These are phyloP conservation scores for Xiphias gladius DNA, from an alignment of 2,113 vertebrate species.

Conservation along the genomic window DNA sequence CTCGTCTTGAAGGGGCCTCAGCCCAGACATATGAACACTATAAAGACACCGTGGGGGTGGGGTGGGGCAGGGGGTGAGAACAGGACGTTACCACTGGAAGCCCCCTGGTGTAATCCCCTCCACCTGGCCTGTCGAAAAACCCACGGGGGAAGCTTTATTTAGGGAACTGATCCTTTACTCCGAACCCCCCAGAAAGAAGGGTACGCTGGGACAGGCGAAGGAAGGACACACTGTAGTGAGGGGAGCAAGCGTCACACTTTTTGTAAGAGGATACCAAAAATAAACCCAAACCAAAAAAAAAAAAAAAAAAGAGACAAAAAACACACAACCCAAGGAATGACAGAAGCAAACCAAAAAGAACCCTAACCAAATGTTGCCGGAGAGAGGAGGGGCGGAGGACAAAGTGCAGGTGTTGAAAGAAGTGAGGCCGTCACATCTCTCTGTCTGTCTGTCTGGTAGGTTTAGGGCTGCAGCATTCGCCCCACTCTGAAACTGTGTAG, in stretches of 20 bases:
- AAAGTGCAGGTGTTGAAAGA: conserved; percentile 52
- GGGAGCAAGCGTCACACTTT: conserved; percentile 65
- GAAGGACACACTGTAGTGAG: conserved; percentile 67
- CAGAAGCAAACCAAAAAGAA: conserved; percentile 90
- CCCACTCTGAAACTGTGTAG: conserved; percentile 77
- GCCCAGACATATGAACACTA: conserved; percentile 74
- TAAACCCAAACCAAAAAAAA: conserved; percentile 78
- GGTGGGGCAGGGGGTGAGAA: conserved; percentile 14
- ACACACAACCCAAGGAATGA: conserved; percentile 77
- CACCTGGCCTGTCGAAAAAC: conserved; percentile 53
- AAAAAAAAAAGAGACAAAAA: conserved; percentile 43
- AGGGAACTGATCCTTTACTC: conserved; percentile 69
- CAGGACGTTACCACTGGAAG: conserved; percentile 42
- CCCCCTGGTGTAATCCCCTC: conserved; percentile 65
- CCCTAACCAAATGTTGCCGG: conserved; percentile 87
- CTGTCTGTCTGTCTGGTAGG: conserved; percentile 65
- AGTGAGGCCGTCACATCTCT: conserved; percentile 17
- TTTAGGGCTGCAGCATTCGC: conserved; percentile 58
- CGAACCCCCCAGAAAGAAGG: conserved; percentile 57
- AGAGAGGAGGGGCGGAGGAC: conserved; percentile 79
- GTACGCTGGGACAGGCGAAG: conserved; percentile 50
- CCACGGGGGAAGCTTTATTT: conserved; percentile 78
- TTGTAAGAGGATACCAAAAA: conserved; percentile 84
- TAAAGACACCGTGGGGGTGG: conserved; percentile 50
- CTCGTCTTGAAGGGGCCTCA: conserved; percentile 59